These are phyloP conservation scores for Zalophus californianus DNA, from an alignment of 2,797 vertebrate species.

Conservation along the genomic window DNA sequence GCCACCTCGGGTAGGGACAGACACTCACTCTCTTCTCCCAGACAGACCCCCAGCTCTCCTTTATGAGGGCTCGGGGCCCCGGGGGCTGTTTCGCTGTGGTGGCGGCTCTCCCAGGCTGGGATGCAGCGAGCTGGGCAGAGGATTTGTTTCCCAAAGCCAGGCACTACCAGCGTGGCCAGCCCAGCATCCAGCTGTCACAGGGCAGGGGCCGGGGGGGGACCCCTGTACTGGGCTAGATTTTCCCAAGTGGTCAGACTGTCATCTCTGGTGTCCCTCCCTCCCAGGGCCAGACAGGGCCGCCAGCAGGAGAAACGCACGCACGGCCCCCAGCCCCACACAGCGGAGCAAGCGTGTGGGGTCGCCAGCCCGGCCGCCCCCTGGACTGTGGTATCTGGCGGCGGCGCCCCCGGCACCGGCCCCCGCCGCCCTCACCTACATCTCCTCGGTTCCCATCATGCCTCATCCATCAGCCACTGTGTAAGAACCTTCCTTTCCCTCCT, in stretches of 20 bases:
- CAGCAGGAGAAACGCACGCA: rapidly evolving
- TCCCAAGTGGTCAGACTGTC: background rate
- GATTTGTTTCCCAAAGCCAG: background rate
- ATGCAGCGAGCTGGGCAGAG: background rate
- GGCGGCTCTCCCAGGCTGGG: no score
- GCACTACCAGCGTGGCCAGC: rapidly evolving
- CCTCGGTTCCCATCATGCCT: slow-evolving; percentile 87
- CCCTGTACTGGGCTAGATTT: background rate
- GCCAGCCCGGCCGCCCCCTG: rapidly evolving
- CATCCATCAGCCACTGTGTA: slow-evolving; percentile 87
- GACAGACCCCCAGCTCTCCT: background rate
- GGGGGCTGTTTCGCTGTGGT: rapidly evolving
- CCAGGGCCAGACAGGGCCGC: slow-evolving; percentile 28
- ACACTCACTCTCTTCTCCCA: background rate
- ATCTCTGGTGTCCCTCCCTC: background rate
- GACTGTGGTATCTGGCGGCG: slow-evolving; percentile 83
- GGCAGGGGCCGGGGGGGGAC: background rate
- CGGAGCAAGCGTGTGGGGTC: background rate
- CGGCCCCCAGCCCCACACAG: background rate
- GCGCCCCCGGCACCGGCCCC: slow-evolving; percentile 35
- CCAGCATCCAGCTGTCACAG: rapidly evolving
- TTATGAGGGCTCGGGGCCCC: background rate
- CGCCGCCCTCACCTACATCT: slow-evolving; percentile 80
- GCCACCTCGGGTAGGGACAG: slow-evolving; percentile 48
- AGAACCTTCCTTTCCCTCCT: slow-evolving; percentile 74